A percentile compares a stretch with the other conserved stretches of the same genome.
Evolutionary conservation across 2,888 invertebrate species (phyloP).

Genomic region (Cheilosia soror): DNA sequence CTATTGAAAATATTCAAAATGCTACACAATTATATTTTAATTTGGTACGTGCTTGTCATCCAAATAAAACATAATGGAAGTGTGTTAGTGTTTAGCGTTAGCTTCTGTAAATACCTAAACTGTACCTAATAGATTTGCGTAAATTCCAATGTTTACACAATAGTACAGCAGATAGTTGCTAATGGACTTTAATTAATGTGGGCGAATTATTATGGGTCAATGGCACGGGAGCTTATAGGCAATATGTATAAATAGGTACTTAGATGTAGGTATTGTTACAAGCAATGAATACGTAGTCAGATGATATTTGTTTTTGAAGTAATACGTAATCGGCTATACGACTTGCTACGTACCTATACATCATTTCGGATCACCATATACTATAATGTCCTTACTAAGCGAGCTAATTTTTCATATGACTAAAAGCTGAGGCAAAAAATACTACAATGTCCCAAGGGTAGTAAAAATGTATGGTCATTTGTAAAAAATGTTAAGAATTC

Average conservation of each 20-base stretch:
- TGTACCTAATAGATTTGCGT: conserved; percentile 48
- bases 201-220: conserved; percentile 56
- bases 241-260: neutral
- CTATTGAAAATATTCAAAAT: conserved; percentile 26
- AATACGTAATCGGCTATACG: too few species aligned
- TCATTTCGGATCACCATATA: too few species aligned
- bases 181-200: conserved; percentile 51
- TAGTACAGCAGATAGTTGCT: conserved; percentile 45
- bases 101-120: conserved; percentile 44
- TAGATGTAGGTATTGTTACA: too few species aligned
- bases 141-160: conserved; percentile 54
- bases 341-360: too few species aligned
- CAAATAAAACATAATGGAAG: conserved; percentile 15
- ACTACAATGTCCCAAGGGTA: too few species aligned
- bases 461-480: too few species aligned
- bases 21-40: conserved; percentile 28
- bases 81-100: conserved; percentile 6
- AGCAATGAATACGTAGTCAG: neutral
- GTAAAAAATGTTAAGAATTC: too few species aligned
- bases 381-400: too few species aligned
- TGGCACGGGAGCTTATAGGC: conserved; percentile 12
- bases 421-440: too few species aligned
- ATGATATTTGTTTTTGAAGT: neutral
- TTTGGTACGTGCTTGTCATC: conserved; percentile 39
- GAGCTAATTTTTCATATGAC: too few species aligned